Conservation (phyloP, 2,888 invertebrate species). For the Drosophila parthenogenetica region DNA sequence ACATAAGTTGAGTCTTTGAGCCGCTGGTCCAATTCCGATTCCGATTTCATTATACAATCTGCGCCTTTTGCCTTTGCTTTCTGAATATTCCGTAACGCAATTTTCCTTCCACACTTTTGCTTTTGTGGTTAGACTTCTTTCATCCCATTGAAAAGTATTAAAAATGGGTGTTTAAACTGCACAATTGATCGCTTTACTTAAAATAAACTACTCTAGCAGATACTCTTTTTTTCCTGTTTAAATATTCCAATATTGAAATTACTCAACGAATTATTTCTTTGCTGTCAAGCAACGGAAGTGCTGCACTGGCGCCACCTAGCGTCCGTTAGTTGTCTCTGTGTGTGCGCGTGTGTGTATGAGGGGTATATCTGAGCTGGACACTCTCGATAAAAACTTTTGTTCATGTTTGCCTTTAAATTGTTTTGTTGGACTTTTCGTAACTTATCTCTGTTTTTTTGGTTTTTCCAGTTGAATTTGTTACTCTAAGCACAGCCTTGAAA, state of each 20-base stretch:
- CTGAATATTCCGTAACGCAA: slow-evolving; percentile 46
- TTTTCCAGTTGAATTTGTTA: slow-evolving; percentile 34
- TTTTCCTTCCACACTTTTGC: slow-evolving; percentile 47
- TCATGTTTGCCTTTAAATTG: slow-evolving; percentile 61
- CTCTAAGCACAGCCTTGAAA: slow-evolving; percentile 27
- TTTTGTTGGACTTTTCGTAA: slow-evolving; percentile 57
- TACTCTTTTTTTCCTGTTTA: neutral
- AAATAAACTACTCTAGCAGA: no score
- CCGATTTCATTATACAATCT: slow-evolving; percentile 74
- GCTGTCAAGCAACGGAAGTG: neutral
- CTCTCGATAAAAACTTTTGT: neutral
- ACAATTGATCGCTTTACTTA: no score
- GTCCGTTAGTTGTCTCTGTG: neutral
- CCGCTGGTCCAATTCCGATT: slow-evolving; percentile 54
- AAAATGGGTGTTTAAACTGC: neutral
- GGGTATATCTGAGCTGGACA: neutral
- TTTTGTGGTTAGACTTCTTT: slow-evolving; percentile 44
- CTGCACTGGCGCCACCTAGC: neutral
- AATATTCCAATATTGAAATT: neutral
- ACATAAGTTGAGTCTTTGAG: slow-evolving; percentile 29
- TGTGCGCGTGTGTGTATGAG: neutral
- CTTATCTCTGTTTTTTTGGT: slow-evolving; percentile 13
- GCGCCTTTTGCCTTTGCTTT: slow-evolving; percentile 47
- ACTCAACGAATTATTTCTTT: neutral
- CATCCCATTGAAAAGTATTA: neutral